Evolutionary conservation across 2,888 invertebrate species (phyloP).

Genomic region (Chelonus formosanus): DNA sequence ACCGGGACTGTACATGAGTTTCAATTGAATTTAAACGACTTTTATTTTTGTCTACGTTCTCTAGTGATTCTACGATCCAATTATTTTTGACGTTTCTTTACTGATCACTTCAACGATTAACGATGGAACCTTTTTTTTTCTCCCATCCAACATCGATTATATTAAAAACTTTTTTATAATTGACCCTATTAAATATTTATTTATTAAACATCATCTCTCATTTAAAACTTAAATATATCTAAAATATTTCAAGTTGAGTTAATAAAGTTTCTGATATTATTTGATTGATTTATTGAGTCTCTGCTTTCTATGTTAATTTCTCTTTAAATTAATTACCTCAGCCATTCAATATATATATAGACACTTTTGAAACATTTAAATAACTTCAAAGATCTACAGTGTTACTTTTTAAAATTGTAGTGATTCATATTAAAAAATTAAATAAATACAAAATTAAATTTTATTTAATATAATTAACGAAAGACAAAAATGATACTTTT

Average conservation of each 20-base stretch:
- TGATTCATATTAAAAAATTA: too few species aligned
- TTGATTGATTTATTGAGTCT: slow-evolving; percentile 21
- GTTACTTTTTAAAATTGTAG: too few species aligned
- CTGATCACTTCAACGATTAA: slow-evolving; percentile 51
- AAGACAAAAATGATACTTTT: not conserved
- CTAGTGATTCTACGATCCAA: slow-evolving; percentile 51
- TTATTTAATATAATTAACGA: too few species aligned
- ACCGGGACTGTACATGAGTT: slow-evolving; percentile 24
- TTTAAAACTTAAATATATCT: slow-evolving; percentile 5
- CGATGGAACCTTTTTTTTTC: slow-evolving; percentile 42
- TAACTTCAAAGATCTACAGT: too few species aligned
- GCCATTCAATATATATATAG: too few species aligned
- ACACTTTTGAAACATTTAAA: too few species aligned
- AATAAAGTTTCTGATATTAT: slow-evolving; percentile 22
- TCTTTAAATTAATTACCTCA: too few species aligned
- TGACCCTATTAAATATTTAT: not conserved
- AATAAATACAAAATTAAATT: too few species aligned
- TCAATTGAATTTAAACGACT: slow-evolving; percentile 41
- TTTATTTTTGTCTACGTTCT: slow-evolving; percentile 38
- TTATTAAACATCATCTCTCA: too few species aligned
- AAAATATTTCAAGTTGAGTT: not conserved
- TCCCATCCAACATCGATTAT: slow-evolving; percentile 39
- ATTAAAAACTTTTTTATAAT: slow-evolving; percentile 36
- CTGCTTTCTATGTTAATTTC: not conserved
- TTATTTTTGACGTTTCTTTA: slow-evolving; percentile 54